Evolutionary conservation across 1,140 invertebrate genomes (phyloP).

Genomic region (Drosophila rufa): DNA sequence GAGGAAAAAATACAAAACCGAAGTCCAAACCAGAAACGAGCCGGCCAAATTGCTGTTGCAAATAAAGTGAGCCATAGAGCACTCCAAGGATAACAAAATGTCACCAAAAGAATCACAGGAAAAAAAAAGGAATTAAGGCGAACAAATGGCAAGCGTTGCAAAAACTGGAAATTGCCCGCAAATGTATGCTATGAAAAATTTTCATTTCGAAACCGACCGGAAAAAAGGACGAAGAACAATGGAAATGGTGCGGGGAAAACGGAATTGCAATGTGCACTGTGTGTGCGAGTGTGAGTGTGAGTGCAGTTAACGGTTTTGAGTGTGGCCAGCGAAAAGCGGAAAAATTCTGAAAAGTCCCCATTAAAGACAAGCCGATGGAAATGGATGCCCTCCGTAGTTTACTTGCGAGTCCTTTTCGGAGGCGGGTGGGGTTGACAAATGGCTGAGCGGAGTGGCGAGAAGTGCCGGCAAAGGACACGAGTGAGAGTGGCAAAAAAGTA

Average conservation of each 20-base stretch:
- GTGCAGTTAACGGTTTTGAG: conserved; percentile 29
- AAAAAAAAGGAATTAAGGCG: conserved; percentile 12
- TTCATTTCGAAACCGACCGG: conserved; percentile 30
- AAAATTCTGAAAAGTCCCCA: conserved; percentile 28
- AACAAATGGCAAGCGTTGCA: conserved; percentile 44
- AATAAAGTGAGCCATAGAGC: conserved; percentile 51
- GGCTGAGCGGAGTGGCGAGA: neutral
- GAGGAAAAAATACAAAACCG: conserved; percentile 1
- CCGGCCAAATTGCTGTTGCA: conserved; percentile 50
- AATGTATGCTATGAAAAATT: conserved; percentile 64
- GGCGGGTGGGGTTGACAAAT: conserved; percentile 1
- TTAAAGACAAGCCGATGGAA: conserved; percentile 38
- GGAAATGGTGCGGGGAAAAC: conserved; percentile 8
- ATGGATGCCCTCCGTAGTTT: conserved; percentile 17
- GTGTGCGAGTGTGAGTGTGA: neutral
- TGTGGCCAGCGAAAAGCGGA: conserved; percentile 32
- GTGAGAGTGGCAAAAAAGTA: conserved; percentile 24
- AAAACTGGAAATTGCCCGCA: conserved; percentile 42
- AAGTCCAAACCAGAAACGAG: conserved; percentile 11
- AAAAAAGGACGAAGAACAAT: conserved; percentile 28
- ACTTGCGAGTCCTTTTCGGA: conserved; percentile 9
- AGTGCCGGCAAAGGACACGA: conserved; percentile 3
- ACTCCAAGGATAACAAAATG: conserved; percentile 41
- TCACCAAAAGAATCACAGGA: conserved; percentile 19
- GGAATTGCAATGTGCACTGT: conserved; percentile 38